Evolutionary conservation across 2,113 vertebrate genomes (phyloP).

Genomic region (Gobiocypris rarus): DNA sequence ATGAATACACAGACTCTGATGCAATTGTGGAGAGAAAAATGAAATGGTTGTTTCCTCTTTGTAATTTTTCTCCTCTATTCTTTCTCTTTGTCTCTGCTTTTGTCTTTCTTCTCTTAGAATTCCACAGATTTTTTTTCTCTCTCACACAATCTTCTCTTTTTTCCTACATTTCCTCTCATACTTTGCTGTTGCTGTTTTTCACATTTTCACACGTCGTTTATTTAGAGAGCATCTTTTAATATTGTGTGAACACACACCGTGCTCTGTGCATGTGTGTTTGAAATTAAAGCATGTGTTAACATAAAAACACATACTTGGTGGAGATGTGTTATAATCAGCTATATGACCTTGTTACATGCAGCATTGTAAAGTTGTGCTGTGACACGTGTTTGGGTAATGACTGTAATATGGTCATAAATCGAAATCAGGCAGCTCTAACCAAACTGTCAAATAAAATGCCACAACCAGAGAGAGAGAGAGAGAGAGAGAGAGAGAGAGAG

Average conservation of each 20-base stretch:
- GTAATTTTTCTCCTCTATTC: constrained; percentile 5
- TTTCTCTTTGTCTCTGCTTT: constrained; percentile 30
- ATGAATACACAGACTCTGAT: constrained; percentile 1
- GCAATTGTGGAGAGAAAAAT: constrained; percentile 19
- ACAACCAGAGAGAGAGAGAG: background rate
- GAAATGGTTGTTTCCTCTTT: constrained; percentile 10
- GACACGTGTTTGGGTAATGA: constrained; percentile 71
- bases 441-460: constrained; percentile 59
- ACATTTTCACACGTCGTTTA: background rate
- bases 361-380: constrained; percentile 52
- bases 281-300: background rate
- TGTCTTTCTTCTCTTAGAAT: background rate
- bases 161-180: background rate
- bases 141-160: background rate
- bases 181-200: background rate
- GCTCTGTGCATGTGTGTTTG: background rate
- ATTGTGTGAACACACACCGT: background rate
- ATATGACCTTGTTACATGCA: constrained; percentile 61
- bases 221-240: background rate
- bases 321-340: constrained; percentile 34
- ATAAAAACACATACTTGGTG: too few relatives aligned
- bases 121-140: background rate
- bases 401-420: constrained; percentile 71
- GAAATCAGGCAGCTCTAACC: constrained; percentile 54
- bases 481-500: background rate